These are phyloP conservation scores for Cladopsammia gracilis DNA, from an alignment of 64 coral and sea anemone genomes.

Conservation along the genomic window DNA sequence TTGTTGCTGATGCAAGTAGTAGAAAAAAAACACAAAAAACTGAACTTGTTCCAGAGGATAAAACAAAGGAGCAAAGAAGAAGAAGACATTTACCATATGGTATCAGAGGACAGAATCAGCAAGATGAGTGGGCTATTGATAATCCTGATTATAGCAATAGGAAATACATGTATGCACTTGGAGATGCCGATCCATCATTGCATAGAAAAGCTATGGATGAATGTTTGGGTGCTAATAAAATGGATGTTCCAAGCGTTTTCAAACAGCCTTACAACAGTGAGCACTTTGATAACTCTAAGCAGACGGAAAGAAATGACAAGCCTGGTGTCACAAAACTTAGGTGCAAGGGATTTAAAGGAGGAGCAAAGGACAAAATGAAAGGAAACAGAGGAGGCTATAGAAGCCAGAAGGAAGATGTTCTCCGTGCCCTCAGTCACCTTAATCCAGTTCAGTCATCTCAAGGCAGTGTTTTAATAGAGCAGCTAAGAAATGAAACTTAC, in stretches of 20 bases:
- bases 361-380: not conserved
- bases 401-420: slow-evolving; percentile 41
- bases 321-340: not conserved
- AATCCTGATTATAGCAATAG: not conserved
- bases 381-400: not conserved
- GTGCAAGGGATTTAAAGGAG: not conserved
- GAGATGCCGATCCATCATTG: not conserved
- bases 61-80: not conserved
- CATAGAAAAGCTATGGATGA: not conserved
- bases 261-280: not conserved
- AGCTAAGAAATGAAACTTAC: slow-evolving; percentile 91
- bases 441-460: slow-evolving; percentile 78
- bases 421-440: not conserved
- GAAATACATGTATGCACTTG: not conserved
- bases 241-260: not conserved
- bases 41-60: not conserved
- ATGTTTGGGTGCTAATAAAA: not conserved
- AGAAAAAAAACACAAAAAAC: not conserved
- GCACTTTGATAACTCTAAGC: not conserved
- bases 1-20: not conserved
- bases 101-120: not conserved
- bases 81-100: not conserved
- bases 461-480: slow-evolving; percentile 90
- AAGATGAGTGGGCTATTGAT: not conserved
- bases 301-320: not conserved